These are phyloP conservation scores for Ranitomeya imitator DNA, from an alignment of 2,113 vertebrate genomes.

Conservation along the genomic window DNA sequence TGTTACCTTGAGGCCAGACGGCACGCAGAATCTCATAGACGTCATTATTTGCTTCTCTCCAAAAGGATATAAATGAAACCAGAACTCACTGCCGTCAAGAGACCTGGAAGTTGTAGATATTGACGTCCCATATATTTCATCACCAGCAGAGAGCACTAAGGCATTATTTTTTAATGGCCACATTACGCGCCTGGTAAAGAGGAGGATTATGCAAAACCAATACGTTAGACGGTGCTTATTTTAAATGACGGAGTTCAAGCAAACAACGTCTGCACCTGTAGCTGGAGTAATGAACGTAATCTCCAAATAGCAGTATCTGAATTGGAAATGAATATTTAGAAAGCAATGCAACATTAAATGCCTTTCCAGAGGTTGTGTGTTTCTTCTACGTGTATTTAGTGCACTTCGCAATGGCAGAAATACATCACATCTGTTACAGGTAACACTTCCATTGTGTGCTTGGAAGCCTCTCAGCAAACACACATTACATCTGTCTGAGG, in stretches of 20 bases:
- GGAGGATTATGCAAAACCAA: constrained; percentile 58
- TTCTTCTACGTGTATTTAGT: constrained; percentile 13
- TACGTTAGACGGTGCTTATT: constrained; percentile 59
- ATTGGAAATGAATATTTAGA: constrained; percentile 61
- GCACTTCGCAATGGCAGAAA: constrained; percentile 14
- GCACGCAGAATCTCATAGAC: not conserved
- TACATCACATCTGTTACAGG: constrained; percentile 42
- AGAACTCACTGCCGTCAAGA: not conserved
- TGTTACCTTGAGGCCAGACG: too few species aligned
- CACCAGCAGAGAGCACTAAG: constrained; percentile 75
- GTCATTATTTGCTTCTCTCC: not conserved
- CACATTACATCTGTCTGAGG: constrained; percentile 5
- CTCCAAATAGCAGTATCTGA: constrained; percentile 60
- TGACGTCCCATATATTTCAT: constrained; percentile 64
- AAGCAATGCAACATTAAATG: constrained; percentile 18
- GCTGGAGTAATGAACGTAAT: constrained; percentile 58
- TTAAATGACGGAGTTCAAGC: constrained; percentile 63
- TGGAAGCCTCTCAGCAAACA: constrained; percentile 34
- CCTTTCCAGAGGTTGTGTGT: constrained; percentile 47
- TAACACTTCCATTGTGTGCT: constrained; percentile 28
- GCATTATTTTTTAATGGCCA: constrained; percentile 70
- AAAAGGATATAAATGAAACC: constrained; percentile 1
- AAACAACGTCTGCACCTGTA: constrained; percentile 59
- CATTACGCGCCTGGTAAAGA: constrained; percentile 53
- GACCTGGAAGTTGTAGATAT: not conserved